A percentile compares a stretch with the other conserved stretches of the same genome.
These are phyloP conservation scores for Catagonus wagneri DNA, from an alignment of 2,113 vertebrate genomes.

Conservation along the genomic window DNA sequence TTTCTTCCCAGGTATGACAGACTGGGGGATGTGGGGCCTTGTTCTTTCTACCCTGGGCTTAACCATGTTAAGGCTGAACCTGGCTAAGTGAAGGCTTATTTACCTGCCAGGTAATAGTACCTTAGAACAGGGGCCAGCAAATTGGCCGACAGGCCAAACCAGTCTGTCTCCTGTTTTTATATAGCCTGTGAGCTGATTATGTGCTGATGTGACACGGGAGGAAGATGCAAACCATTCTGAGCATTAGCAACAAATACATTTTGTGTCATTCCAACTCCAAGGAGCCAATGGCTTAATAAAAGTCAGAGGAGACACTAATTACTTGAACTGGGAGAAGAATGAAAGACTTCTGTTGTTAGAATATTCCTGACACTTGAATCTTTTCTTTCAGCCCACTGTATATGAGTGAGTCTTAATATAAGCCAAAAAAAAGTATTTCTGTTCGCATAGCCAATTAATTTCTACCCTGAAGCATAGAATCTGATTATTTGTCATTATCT, in stretches of 20 bases:
- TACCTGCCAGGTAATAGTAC: neutral
- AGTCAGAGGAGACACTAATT: constrained; percentile 5
- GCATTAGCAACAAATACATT: neutral
- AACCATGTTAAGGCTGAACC: neutral
- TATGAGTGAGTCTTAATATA: constrained; percentile 38
- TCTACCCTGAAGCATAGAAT: constrained; percentile 67
- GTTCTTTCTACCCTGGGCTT: neutral
- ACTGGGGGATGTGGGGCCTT: neutral
- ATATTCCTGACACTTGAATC: neutral
- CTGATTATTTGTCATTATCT: constrained; percentile 61
- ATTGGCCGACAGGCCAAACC: neutral
- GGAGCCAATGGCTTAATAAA: neutral
- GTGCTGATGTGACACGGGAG: neutral
- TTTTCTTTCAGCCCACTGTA: neutral
- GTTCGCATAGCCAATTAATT: neutral
- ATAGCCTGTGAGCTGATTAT: neutral
- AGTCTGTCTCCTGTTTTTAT: neutral
- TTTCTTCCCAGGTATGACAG: neutral
- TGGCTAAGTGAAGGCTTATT: neutral
- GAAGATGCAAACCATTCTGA: neutral
- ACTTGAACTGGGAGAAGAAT: neutral
- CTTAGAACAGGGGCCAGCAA: neutral
- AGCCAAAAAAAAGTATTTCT: neutral
- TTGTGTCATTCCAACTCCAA: neutral
- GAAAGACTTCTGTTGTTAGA: neutral